Conservation (phyloP, 37 sponge, comb jelly and placozoan genomes). For the Aplysina aerophoba region DNA sequence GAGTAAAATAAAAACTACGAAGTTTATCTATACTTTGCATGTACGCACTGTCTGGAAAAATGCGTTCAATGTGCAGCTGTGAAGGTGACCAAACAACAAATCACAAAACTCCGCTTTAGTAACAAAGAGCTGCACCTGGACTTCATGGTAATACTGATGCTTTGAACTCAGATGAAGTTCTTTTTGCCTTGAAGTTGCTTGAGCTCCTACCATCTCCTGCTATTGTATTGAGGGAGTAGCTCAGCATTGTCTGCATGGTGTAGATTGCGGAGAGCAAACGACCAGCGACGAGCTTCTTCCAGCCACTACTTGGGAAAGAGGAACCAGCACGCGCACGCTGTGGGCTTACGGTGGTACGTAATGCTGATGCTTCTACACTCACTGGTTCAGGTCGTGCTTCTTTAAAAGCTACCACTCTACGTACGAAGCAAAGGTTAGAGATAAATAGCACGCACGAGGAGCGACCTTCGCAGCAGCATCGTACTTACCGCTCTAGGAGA, state of each 20-base stretch:
- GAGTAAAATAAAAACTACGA: conserved; percentile 19
- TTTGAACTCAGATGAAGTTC: too few relatives aligned
- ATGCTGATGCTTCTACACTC: too few relatives aligned
- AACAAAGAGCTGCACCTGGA: conserved; percentile 37
- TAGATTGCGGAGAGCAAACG: conserved; percentile 3
- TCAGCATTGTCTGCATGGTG: conserved; percentile 24
- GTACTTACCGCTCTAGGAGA: too few relatives aligned
- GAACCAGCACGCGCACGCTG: too few relatives aligned
- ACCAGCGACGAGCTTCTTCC: conserved; percentile 33
- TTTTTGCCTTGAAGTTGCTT: conserved; percentile 19
- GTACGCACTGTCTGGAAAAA: conserved; percentile 5
- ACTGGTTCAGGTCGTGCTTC: too few relatives aligned
- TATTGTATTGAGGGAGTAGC: conserved; percentile 14
- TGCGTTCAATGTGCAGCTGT: conserved; percentile 29
- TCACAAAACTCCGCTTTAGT: conserved; percentile 26
- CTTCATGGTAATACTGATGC: conserved; percentile 30
- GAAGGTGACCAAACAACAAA: conserved; percentile 22
- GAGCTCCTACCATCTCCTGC: conserved; percentile 28
- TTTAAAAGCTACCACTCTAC: too few relatives aligned
- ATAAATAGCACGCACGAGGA: too few relatives aligned
- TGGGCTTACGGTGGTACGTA: too few relatives aligned
- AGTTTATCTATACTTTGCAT: conserved; percentile 9
- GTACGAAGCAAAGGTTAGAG: too few relatives aligned
- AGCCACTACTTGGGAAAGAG: not conserved
- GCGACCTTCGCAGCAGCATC: too few relatives aligned